Conservation (phyloP, 2,113 vertebrate genomes). For the Channa maculata region DNA sequence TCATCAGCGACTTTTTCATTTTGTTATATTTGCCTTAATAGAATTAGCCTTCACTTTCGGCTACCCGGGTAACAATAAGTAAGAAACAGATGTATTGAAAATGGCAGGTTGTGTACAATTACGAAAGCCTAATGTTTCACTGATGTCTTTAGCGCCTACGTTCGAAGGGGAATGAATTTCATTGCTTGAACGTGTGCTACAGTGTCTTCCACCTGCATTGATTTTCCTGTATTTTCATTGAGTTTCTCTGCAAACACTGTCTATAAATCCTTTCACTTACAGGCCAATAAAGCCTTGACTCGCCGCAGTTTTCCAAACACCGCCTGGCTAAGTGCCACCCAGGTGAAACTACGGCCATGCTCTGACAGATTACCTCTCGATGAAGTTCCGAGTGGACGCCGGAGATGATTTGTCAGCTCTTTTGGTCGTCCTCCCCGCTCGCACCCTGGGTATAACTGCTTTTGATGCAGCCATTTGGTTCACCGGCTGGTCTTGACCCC, state of each 20-base stretch:
- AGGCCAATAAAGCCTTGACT: constrained; percentile 28
- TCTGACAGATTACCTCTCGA: constrained; percentile 69
- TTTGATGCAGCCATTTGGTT: constrained; percentile 38
- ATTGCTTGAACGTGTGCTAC: not conserved
- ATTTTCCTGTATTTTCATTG: constrained; percentile 27
- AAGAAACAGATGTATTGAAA: too few species aligned
- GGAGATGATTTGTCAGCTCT: constrained; percentile 27
- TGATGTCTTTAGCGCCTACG: not conserved
- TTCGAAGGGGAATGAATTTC: not conserved
- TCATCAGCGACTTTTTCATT: too few species aligned
- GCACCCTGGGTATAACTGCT: not conserved
- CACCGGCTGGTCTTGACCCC: constrained; percentile 10
- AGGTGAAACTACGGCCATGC: not conserved
- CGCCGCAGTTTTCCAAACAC: not conserved
- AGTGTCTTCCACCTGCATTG: constrained; percentile 21
- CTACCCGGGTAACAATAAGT: too few species aligned
- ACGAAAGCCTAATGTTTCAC: not conserved
- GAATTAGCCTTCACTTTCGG: too few species aligned
- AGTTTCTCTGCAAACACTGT: constrained; percentile 7
- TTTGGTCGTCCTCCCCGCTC: constrained; percentile 8
- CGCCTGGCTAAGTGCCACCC: not conserved
- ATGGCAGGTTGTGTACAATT: too few species aligned
- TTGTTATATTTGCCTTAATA: too few species aligned
- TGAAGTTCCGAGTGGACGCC: constrained; percentile 32
- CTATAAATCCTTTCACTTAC: constrained; percentile 32